Conservation (phyloP, 35 echinoderm and acorn worm species). For the Apostichopus japonicus region DNA sequence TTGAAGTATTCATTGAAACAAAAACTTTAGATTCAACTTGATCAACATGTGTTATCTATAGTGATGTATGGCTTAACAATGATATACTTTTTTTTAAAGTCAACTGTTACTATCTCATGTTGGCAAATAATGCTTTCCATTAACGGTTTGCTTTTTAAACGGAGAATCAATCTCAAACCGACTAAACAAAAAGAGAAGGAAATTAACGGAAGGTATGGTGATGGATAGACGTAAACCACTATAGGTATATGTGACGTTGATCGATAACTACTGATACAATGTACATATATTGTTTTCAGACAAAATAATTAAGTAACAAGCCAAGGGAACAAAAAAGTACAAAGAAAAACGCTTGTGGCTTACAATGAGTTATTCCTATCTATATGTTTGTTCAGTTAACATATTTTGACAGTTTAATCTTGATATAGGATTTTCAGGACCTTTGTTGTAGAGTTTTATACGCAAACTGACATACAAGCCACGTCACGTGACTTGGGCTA, state of each 20-base stretch:
- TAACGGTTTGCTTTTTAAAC: neutral
- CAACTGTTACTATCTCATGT: neutral
- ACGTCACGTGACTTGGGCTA: too few species aligned
- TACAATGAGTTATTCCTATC: neutral
- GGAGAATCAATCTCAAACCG: neutral
- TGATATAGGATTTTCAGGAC: neutral
- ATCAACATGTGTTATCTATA: neutral
- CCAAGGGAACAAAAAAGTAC: neutral
- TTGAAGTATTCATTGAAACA: constrained; percentile 6
- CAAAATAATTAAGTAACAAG: neutral
- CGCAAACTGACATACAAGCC: too few species aligned
- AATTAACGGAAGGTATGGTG: neutral
- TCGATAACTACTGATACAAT: constrained; percentile 12
- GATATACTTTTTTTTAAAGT: neutral
- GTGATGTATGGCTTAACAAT: neutral
- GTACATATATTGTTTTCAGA: constrained; percentile 5
- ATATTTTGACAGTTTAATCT: neutral
- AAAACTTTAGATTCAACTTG: neutral
- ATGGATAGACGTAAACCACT: neutral
- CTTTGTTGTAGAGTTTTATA: too few species aligned
- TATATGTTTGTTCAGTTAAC: neutral
- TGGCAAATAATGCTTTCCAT: neutral
- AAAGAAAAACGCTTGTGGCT: neutral
- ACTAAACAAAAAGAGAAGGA: too few species aligned
- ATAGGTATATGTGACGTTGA: neutral